Evolutionary conservation across 2,797 vertebrate genomes (phyloP).

Genomic region (Heliangelus exortis): DNA sequence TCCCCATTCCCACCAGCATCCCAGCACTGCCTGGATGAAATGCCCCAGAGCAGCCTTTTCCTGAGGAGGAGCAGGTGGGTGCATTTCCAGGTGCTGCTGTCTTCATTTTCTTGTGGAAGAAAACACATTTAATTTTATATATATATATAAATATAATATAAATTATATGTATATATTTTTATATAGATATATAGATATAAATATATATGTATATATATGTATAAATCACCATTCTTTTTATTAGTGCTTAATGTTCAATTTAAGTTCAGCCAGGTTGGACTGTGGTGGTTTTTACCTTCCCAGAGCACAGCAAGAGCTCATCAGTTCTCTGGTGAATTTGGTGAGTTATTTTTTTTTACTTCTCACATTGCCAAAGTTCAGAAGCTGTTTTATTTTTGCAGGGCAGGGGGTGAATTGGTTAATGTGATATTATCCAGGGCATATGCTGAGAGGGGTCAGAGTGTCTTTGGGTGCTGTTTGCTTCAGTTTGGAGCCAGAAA

Average conservation of each 20-base stretch:
- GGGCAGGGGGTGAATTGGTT: not conserved
- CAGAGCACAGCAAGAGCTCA: not conserved
- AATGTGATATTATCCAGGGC: not conserved
- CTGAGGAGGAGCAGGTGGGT: not conserved
- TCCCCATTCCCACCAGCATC: not conserved
- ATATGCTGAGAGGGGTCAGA: not conserved
- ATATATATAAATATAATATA: no score
- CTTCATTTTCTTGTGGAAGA: not conserved
- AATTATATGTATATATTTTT: no score
- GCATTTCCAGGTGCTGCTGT: not conserved
- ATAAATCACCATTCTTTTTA: not conserved
- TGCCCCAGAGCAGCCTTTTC: accelerated
- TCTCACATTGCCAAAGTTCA: not conserved
- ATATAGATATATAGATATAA: no score
- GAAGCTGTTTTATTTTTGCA: not conserved
- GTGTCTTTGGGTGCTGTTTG: not conserved
- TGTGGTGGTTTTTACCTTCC: not conserved
- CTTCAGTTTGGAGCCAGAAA: not conserved
- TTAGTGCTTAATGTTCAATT: not conserved
- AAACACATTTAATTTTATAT: not conserved
- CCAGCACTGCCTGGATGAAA: not conserved
- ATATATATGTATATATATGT: no score
- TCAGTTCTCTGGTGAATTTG: no score
- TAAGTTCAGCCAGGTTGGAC: not conserved
- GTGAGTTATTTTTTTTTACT: not conserved